phyloP scores from a whole-genome alignment of 1,140 invertebrate genomes.

The Cotesia chilonis region DNA sequence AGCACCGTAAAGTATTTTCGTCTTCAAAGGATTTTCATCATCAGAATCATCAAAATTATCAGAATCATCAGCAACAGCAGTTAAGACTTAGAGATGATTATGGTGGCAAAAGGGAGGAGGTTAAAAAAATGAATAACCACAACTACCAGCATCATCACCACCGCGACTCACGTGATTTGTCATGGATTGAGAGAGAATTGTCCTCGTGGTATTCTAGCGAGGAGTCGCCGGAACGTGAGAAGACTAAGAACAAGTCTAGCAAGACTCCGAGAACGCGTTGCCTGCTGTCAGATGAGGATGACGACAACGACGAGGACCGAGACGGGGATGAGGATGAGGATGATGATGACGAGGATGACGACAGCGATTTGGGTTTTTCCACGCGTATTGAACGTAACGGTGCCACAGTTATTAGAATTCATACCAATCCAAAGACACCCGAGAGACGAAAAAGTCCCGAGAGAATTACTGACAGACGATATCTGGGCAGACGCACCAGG shows the following conservation, averaged over 20 bases:
- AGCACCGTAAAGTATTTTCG: conserved; percentile 10
- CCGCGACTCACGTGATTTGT: conserved; percentile 26
- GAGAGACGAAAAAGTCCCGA: not conserved
- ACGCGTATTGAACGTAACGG: conserved; percentile 48
- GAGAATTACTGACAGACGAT: conserved; percentile 12
- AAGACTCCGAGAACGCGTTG: not conserved
- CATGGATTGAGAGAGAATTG: conserved; percentile 28
- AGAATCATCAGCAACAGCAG: too few relatives aligned
- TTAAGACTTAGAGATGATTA: not conserved
- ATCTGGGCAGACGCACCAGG: conserved; percentile 38
- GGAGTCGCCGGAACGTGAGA: conserved; percentile 37
- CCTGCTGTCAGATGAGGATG: conserved; percentile 1
- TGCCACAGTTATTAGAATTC: conserved; percentile 50
- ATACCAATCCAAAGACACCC: conserved; percentile 42
- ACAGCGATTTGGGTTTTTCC: conserved; percentile 37
- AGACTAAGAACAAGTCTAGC: too few relatives aligned
- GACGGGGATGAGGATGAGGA: not conserved
- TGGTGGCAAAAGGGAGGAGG: conserved; percentile 3
- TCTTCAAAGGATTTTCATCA: conserved; percentile 21
- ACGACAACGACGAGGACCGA: conserved; percentile 9
- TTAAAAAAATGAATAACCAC: conserved; percentile 11
- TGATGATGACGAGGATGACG: conserved; percentile 21
- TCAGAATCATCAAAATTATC: conserved; percentile 8
- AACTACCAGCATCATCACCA: conserved; percentile 18
- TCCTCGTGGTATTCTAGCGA: conserved; percentile 36